Conservation (phyloP, 2,797 vertebrate species). For the Hemitrygon akajei region DNA sequence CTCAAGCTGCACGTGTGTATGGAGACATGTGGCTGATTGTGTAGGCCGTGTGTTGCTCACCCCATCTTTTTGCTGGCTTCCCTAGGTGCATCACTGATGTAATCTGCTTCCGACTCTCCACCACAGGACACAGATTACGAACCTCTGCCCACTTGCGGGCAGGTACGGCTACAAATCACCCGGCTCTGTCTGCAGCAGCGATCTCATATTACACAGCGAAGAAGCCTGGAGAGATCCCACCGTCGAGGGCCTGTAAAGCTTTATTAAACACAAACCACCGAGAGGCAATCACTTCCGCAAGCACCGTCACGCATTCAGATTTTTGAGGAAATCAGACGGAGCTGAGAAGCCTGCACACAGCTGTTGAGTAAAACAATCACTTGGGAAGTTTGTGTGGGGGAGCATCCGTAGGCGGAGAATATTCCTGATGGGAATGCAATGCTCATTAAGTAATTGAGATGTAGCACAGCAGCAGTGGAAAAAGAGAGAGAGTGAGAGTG, state of each 20-base stretch:
- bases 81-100: slow-evolving; percentile 39
- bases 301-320: slow-evolving; percentile 48
- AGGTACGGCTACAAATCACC: slow-evolving; percentile 47
- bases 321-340: slow-evolving; percentile 41
- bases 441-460: slow-evolving; percentile 38
- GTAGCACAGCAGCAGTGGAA: not conserved
- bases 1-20: not conserved
- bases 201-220: not conserved
- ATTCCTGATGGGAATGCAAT: slow-evolving; percentile 43
- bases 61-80: not conserved
- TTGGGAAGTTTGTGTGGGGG: slow-evolving; percentile 24
- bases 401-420: slow-evolving; percentile 40
- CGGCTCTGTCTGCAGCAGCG: slow-evolving; percentile 42
- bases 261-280: slow-evolving; percentile 48
- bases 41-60: not conserved
- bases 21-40: too few relatives aligned
- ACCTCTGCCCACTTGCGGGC: slow-evolving; percentile 45
- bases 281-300: slow-evolving; percentile 48
- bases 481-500: too few relatives aligned
- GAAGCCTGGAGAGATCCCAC: not conserved
- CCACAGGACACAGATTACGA: slow-evolving; percentile 42
- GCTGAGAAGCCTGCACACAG: slow-evolving; percentile 41
- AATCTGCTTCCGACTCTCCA: slow-evolving; percentile 44
- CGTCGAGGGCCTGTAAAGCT: not conserved
- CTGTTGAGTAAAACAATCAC: slow-evolving; percentile 39